Base-by-base conservation (phyloP, 2,113 vertebrate genomes). In the Triplophysa rosa region DNA sequence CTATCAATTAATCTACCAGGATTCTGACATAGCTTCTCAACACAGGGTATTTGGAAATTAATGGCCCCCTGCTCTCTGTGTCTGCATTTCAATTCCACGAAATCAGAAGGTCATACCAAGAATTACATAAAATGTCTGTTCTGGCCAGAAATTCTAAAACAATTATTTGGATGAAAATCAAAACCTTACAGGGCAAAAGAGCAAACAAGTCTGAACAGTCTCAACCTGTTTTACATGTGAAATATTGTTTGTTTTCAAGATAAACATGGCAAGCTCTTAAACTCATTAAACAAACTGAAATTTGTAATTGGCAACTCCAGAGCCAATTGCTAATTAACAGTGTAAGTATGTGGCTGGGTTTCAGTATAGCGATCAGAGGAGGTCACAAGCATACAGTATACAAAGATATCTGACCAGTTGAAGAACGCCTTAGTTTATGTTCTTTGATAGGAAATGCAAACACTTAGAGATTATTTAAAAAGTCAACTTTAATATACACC, bases 401-500 rank as follows among this genome's bases (percentile, higher is more conserved):
- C 63, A 67, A 42, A 74, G 67, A 61, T 69, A 12, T 37, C 47
- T 54, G 58, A 56, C 66, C 17, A 62, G n/a, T 21, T 49, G 19
- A 42, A 62, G 16, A 40, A 14, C 66, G 6, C 47, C 24, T 10
- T 67, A 59, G 49, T 49, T 59, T 5, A 40, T 52, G 19, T 69
- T 42, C 24, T 21, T 11, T 52, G 23, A 59, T 8, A 49, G 16
- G 8, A 45, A 77, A 70, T 26, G 4, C 13, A 66, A 42, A 47
- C 69, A 29, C 26, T 16, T 52, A 77, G 9, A 65, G 17, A 77
- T 26, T 77, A 59, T 66, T 85, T 63, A 80, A 90, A 87, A 92
- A 88, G 72, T 87, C 47, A 24, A 78, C 69, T 92, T 92, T 91
- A 90, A 87, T 92, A 84, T 82, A 85, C 82, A 83, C 70, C 87